Evolutionary conservation across 2,888 invertebrate genomes (phyloP).

Genomic region (Mystacides longicornis): DNA sequence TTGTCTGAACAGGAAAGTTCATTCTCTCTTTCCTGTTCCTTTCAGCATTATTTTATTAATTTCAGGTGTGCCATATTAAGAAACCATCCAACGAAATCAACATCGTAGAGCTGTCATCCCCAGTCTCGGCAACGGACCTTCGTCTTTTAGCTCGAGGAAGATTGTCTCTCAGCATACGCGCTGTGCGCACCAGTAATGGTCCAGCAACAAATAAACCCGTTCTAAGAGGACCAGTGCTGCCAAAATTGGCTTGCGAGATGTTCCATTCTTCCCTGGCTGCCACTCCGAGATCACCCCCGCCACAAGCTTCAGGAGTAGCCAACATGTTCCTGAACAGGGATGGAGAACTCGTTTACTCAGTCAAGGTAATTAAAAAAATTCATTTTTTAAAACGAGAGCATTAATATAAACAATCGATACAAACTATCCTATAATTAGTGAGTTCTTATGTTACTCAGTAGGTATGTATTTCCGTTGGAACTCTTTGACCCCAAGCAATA

Average conservation of each 20-base stretch:
- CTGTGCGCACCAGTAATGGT: conserved; percentile 32
- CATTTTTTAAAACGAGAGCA: background rate
- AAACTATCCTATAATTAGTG: too few species aligned
- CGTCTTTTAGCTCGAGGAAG: conserved; percentile 71
- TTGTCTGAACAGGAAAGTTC: too few species aligned
- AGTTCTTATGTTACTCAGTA: too few species aligned
- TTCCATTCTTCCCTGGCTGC: conserved; percentile 52
- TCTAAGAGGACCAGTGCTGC: conserved; percentile 65
- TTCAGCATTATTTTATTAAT: too few species aligned
- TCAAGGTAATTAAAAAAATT: conserved; percentile 41
- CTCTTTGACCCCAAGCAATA: too few species aligned
- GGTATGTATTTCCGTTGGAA: too few species aligned
- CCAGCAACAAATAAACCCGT: conserved; percentile 58
- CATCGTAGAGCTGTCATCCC: conserved; percentile 69
- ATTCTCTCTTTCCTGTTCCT: too few species aligned
- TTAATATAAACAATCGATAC: too few species aligned
- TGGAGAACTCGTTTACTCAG: conserved; percentile 70
- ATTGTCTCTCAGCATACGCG: conserved; percentile 55
- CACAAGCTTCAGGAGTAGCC: conserved; percentile 58
- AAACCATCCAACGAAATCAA: conserved; percentile 74
- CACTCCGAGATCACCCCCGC: conserved; percentile 48
- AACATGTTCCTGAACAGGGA: conserved; percentile 73
- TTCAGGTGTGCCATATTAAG: conserved; percentile 53
- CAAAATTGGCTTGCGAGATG: conserved; percentile 71
- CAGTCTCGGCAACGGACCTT: conserved; percentile 68